phyloP scores from a whole-genome alignment of 2,797 vertebrate species.

The Sebastiscus albofasciatus region DNA sequence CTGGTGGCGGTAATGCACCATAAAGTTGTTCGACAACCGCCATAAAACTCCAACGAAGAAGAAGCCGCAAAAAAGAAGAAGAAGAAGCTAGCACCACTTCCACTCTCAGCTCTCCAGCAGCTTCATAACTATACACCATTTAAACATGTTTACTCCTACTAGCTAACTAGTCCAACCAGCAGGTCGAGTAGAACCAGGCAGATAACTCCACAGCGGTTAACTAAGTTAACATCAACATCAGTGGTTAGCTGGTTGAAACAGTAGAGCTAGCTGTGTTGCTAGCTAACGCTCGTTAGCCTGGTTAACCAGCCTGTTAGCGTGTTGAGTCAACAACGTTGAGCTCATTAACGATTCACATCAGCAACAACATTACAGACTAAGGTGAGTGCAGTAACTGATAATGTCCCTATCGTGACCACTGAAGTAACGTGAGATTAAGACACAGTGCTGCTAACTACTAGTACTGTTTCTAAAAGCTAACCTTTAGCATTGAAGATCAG shows the following conservation, averaged over 20 bases:
- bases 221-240: not conserved
- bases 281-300: not conserved
- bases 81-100: too few relatives aligned
- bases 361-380: not conserved
- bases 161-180: not conserved
- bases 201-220: not conserved
- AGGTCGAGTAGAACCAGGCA: not conserved
- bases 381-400: not conserved
- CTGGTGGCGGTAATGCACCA: not conserved
- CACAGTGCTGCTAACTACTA: not conserved
- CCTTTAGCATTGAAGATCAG: too few relatives aligned
- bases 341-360: not conserved
- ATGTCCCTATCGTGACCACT: too few relatives aligned
- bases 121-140: rapidly evolving
- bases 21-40: too few relatives aligned
- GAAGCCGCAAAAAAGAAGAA: too few relatives aligned
- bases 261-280: not conserved
- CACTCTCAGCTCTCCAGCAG: too few relatives aligned
- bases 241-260: not conserved
- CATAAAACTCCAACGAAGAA: too few relatives aligned
- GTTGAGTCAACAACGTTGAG: too few relatives aligned
- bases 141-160: not conserved
- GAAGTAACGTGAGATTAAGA: not conserved
- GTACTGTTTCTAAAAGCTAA: not conserved
- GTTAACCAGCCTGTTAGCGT: too few relatives aligned